A percentile compares a stretch with the other conserved stretches of the same genome.
Conservation (phyloP, 1,140 invertebrate species). For the Zaprionus davidi region DNA sequence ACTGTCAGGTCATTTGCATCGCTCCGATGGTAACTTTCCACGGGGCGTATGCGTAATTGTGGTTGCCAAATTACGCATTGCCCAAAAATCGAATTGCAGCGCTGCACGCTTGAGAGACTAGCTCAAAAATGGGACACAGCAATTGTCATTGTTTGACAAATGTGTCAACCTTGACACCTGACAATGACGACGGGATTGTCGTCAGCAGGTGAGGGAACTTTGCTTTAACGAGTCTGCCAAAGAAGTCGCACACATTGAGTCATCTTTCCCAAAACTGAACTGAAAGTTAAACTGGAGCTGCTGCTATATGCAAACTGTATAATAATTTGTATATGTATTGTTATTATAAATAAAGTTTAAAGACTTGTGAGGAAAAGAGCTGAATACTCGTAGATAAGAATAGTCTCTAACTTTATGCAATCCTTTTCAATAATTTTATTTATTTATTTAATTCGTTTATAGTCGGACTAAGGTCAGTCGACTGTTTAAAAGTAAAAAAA, state of each 20-base stretch:
- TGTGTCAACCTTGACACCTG: conserved; percentile 61
- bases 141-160: conserved; percentile 67
- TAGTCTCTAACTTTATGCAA: too few relatives aligned
- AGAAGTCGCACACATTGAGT: neutral
- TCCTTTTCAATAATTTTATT: too few relatives aligned
- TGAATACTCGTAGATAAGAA: too few relatives aligned
- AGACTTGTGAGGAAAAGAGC: too few relatives aligned
- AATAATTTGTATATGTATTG: too few relatives aligned
- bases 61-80: conserved; percentile 18
- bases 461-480: too few relatives aligned
- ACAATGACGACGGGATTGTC: neutral
- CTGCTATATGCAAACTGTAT: too few relatives aligned
- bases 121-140: conserved; percentile 35
- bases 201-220: conserved; percentile 13
- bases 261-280: neutral
- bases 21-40: conserved; percentile 60
- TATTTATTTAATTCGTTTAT: too few relatives aligned
- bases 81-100: conserved; percentile 14
- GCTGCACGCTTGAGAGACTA: conserved; percentile 18
- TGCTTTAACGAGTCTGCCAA: conserved; percentile 4
- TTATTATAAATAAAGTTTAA: too few relatives aligned
- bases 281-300: neutral
- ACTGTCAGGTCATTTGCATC: conserved; percentile 50
- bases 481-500: too few relatives aligned
- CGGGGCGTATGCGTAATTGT: conserved; percentile 52